Evolutionary conservation across 2,113 vertebrate genomes (phyloP).

Genomic region (Puffinus mauretanicus): DNA sequence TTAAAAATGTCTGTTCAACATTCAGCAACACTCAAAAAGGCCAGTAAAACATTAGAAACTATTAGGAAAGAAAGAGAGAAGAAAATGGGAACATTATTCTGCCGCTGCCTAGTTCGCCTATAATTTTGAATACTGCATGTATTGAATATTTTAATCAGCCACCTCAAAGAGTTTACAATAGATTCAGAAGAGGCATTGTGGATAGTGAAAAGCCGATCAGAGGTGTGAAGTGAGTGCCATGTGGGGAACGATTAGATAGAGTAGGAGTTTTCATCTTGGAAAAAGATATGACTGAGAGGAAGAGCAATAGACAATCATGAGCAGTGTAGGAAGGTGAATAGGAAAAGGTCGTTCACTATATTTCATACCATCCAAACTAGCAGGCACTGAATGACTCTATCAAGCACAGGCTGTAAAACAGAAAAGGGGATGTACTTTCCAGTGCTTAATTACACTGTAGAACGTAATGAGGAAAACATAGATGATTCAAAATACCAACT

Average conservation of each 20-base stretch:
- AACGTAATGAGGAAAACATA: neutral
- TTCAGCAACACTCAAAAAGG: neutral
- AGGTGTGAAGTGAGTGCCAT: neutral
- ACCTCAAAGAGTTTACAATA: neutral
- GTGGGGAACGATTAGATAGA: neutral
- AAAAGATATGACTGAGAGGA: neutral
- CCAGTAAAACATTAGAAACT: slow-evolving; percentile 3
- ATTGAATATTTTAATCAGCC: neutral
- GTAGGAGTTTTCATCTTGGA: neutral
- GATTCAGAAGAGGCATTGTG: neutral
- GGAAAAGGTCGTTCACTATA: neutral
- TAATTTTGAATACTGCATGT: neutral
- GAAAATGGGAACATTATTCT: neutral
- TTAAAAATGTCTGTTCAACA: neutral
- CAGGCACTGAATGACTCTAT: neutral
- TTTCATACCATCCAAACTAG: neutral
- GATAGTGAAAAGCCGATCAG: neutral
- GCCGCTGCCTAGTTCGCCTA: neutral
- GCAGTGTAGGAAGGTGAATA: neutral
- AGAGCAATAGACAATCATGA: neutral
- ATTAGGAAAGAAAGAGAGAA: slow-evolving; percentile 1
- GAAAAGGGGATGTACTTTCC: neutral
- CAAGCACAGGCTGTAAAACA: neutral
- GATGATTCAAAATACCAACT: neutral
- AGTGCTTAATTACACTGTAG: neutral